Evolutionary conservation across 1,140 invertebrate species (phyloP).

Genomic region (Aporrectodea caliginosa): DNA sequence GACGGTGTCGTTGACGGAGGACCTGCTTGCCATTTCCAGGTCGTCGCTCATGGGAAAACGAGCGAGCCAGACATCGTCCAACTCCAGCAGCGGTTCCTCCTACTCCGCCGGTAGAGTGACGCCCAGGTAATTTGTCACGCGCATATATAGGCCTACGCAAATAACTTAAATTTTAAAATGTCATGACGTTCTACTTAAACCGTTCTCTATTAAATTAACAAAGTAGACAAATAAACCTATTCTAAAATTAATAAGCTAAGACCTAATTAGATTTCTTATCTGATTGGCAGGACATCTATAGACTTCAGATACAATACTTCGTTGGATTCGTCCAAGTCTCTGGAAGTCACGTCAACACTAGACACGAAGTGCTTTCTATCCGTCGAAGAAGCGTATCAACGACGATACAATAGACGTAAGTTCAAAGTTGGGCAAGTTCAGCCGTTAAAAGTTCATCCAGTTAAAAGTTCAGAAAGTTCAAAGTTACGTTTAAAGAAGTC

Average conservation of each 20-base stretch:
- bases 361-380: neutral
- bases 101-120: neutral
- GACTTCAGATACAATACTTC: neutral
- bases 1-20: neutral
- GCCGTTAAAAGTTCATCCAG: too few species aligned
- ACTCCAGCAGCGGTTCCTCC: neutral
- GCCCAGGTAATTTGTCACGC: too few species aligned
- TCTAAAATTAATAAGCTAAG: too few species aligned
- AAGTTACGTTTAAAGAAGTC: too few species aligned
- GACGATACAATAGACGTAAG: neutral
- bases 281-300: neutral
- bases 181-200: too few species aligned
- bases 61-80: neutral
- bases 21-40: neutral
- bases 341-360: neutral
- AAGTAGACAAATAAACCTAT: too few species aligned
- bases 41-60: neutral
- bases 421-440: too few species aligned
- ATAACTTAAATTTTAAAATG: too few species aligned
- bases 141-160: too few species aligned
- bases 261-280: too few species aligned
- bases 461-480: too few species aligned
- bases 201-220: too few species aligned
- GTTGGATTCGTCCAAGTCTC: neutral
- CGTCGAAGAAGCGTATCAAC: neutral